These are phyloP conservation scores for Rhyzopertha dominica DNA, from an alignment of 1,140 invertebrate species.

Conservation along the genomic window DNA sequence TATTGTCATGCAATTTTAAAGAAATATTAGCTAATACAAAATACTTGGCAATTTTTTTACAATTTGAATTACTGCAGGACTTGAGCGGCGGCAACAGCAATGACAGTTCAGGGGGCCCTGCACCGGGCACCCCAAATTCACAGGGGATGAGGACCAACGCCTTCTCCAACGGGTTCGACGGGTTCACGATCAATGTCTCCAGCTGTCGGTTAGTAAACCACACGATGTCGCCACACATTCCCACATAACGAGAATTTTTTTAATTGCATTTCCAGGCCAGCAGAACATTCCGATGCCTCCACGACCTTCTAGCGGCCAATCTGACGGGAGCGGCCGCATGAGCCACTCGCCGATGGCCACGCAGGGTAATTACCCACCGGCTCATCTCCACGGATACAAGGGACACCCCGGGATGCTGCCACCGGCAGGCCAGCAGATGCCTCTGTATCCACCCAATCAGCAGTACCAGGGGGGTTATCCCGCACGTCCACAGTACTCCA, in stretches of 20 bases:
- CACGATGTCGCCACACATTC: conserved; percentile 14
- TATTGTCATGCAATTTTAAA: too few relatives aligned
- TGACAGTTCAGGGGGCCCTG: conserved; percentile 63
- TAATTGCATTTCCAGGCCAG: conserved; percentile 59
- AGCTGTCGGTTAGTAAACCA: conserved; percentile 74
- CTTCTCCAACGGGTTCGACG: conserved; percentile 86
- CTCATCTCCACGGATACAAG: conserved; percentile 48
- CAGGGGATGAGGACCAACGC: conserved; percentile 83
- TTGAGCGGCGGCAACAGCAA: conserved; percentile 64
- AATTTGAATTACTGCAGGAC: conserved; percentile 71
- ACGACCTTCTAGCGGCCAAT: conserved; percentile 83
- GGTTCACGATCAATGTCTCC: conserved; percentile 94
- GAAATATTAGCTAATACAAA: too few relatives aligned
- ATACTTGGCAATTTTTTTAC: too few relatives aligned
- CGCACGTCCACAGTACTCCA: conserved; percentile 49
- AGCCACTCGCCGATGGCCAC: conserved; percentile 71
- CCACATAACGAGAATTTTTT: conserved; percentile 24
- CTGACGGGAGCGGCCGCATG: conserved; percentile 70
- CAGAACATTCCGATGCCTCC: conserved; percentile 89
- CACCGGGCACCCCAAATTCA: conserved; percentile 66
- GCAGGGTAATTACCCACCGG: conserved; percentile 61
- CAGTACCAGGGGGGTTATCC: conserved; percentile 54
- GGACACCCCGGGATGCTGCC: conserved; percentile 51
- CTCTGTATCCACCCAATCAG: conserved; percentile 50
- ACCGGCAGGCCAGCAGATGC: conserved; percentile 49